These are phyloP conservation scores for Halocynthia aurantium DNA, from an alignment of 23 tunicate genomes.

Conservation along the genomic window DNA sequence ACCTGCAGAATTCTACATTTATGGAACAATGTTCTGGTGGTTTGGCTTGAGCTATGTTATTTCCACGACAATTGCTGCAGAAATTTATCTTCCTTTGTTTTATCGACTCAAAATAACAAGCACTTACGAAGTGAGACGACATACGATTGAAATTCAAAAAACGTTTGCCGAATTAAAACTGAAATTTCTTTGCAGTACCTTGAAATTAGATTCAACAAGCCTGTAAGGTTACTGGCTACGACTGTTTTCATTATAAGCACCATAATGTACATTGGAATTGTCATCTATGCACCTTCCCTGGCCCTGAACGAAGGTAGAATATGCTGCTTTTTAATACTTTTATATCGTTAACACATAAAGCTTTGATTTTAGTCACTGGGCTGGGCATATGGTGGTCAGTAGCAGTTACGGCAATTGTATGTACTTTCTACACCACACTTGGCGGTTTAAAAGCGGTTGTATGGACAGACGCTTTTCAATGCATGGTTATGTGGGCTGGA, in stretches of 20 bases:
- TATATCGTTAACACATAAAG: background rate
- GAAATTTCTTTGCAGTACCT: constrained; percentile 5
- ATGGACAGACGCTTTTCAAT: constrained; percentile 38
- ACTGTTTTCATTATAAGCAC: constrained; percentile 1
- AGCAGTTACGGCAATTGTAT: constrained; percentile 48
- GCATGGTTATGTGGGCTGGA: constrained; percentile 28
- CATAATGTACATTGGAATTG: constrained; percentile 22
- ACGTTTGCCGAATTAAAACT: no score
- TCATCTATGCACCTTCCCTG: constrained; percentile 32
- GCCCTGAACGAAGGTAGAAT: constrained; percentile 23
- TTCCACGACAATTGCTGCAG: constrained; percentile 20
- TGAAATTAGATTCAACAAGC: constrained; percentile 27
- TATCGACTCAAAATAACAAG: constrained; percentile 29
- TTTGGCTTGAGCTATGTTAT: constrained; percentile 18
- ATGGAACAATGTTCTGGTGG: constrained; percentile 26
- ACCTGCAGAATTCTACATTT: constrained; percentile 9
- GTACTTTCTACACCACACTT: constrained; percentile 63
- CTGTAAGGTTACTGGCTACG: constrained; percentile 23
- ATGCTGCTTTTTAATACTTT: background rate
- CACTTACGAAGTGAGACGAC: constrained; percentile 34
- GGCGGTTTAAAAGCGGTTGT: constrained; percentile 41
- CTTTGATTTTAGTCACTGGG: constrained; percentile 40
- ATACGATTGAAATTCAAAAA: no score
- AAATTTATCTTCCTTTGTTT: constrained; percentile 38
- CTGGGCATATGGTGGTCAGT: constrained; percentile 60